Percentiles rank a stretch among this genome's conserved stretches.
phyloP scores from a whole-genome alignment of 2,797 vertebrate genomes.

The Ceryle rudis region DNA sequence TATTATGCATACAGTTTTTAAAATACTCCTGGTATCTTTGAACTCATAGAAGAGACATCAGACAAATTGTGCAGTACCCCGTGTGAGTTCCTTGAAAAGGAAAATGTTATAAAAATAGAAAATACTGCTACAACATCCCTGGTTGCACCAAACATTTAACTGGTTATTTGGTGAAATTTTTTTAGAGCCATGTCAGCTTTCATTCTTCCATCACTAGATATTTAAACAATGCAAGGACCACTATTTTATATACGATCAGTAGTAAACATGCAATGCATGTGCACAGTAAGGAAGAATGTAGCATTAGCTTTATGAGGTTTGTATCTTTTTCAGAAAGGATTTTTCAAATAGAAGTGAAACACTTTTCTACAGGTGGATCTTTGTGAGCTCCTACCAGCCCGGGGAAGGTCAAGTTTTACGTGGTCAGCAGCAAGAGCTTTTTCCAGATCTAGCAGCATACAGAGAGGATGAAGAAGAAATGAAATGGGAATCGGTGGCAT shows the following conservation, averaged over 20 bases:
- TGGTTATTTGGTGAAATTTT: neutral
- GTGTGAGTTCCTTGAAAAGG: neutral
- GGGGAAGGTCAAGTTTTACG: neutral
- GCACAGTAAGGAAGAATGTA: neutral
- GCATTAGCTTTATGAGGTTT: neutral
- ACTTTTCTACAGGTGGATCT: neutral
- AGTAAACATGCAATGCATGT: neutral
- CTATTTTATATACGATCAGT: neutral
- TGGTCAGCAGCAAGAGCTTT: neutral
- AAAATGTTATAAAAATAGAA: neutral
- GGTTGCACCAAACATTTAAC: neutral
- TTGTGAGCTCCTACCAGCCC: neutral
- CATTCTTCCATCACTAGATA: neutral
- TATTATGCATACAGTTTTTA: neutral
- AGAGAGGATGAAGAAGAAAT: neutral
- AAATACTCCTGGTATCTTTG: neutral
- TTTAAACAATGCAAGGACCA: neutral
- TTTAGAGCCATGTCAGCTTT: neutral
- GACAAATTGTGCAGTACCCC: neutral
- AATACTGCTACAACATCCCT: rapidly evolving
- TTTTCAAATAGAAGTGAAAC: neutral
- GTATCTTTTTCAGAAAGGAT: neutral
- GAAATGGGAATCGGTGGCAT: neutral
- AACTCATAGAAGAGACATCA: neutral
- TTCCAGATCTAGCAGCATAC: neutral